Percentiles rank a stretch among this genome's conserved stretches.
phyloP scores from a whole-genome alignment of 2,888 invertebrate species.

The Elgonia sp. region DNA sequence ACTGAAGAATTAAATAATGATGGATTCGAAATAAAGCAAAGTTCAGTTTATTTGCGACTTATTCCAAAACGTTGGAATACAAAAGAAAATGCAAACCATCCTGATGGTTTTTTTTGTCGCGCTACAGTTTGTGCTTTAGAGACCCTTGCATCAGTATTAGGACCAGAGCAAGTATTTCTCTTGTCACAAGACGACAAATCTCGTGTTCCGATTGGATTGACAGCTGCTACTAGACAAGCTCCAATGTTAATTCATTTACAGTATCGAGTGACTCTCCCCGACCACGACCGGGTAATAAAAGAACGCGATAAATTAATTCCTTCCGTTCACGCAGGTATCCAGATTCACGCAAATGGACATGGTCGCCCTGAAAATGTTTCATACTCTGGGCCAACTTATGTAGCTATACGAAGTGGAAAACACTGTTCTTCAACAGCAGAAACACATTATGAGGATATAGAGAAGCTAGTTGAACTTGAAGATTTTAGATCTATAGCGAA shows the following conservation, averaged over 20 bases:
- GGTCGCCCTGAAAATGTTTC: conserved; percentile 82
- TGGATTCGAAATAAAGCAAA: no score
- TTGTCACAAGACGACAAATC: conserved; percentile 84
- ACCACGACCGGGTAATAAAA: conserved; percentile 83
- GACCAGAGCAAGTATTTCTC: conserved; percentile 75
- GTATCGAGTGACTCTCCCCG: conserved; percentile 78
- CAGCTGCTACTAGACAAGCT: conserved; percentile 85
- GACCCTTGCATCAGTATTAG: conserved; percentile 78
- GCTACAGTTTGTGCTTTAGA: conserved; percentile 75
- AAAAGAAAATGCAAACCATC: conserved; percentile 68
- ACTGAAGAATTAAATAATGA: no score
- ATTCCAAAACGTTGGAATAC: no score
- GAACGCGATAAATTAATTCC: conserved; percentile 77
- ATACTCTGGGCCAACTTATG: conserved; percentile 86
- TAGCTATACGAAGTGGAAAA: conserved; percentile 83
- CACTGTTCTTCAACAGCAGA: conserved; percentile 79
- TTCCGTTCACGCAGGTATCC: conserved; percentile 77
- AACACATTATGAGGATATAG: conserved; percentile 74
- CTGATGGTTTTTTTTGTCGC: conserved; percentile 61
- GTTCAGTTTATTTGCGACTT: no score
- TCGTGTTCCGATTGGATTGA: conserved; percentile 83
- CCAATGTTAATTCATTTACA: conserved; percentile 83
- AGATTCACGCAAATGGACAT: conserved; percentile 77
- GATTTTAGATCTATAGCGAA: conserved; percentile 67
- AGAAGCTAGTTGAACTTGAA: conserved; percentile 27